Evolutionary conservation across 2,113 vertebrate species (phyloP).

Genomic region (Zeus faber): DNA sequence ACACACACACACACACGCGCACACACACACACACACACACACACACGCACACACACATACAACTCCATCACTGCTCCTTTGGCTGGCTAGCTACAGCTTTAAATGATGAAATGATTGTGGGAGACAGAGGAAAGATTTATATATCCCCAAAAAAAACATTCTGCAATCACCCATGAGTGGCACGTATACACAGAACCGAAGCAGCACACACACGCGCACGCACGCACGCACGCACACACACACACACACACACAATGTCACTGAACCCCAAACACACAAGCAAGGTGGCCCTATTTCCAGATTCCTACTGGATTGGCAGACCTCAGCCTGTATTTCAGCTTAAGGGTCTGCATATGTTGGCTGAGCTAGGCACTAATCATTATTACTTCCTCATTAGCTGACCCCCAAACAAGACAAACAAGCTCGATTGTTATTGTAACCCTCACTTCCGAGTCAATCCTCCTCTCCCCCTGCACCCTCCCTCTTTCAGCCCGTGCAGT

Average conservation of each 20-base stretch:
- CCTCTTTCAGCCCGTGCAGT: background rate
- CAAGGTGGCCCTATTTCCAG: slow-evolving; percentile 4
- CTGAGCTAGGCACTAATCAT: slow-evolving; percentile 15
- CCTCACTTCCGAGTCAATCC: slow-evolving; percentile 7
- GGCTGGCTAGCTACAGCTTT: slow-evolving; percentile 5
- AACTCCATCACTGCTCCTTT: background rate
- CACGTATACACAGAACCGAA: too few relatives aligned
- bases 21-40: background rate
- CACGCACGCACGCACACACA: background rate
- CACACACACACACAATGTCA: slow-evolving; percentile 14
- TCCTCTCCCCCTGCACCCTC: background rate
- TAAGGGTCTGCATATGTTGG: background rate
- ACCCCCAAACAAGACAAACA: slow-evolving; percentile 8
- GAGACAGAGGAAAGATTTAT: too few relatives aligned
- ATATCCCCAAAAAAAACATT: slow-evolving; percentile 3
- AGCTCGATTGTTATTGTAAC: slow-evolving; percentile 12
- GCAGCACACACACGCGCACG: too few relatives aligned
- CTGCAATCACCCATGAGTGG: slow-evolving; percentile 12
- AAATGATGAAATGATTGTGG: slow-evolving; percentile 41
- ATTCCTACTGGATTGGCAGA: slow-evolving; percentile 9
- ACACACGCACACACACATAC: background rate
- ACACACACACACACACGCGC: background rate
- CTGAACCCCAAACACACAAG: slow-evolving; percentile 5
- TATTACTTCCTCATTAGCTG: slow-evolving; percentile 10
- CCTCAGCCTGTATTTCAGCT: slow-evolving; percentile 3